phyloP scores from a whole-genome alignment of 2,113 vertebrate species.

The chimpanzee (Pan troglodytes) region DNA sequence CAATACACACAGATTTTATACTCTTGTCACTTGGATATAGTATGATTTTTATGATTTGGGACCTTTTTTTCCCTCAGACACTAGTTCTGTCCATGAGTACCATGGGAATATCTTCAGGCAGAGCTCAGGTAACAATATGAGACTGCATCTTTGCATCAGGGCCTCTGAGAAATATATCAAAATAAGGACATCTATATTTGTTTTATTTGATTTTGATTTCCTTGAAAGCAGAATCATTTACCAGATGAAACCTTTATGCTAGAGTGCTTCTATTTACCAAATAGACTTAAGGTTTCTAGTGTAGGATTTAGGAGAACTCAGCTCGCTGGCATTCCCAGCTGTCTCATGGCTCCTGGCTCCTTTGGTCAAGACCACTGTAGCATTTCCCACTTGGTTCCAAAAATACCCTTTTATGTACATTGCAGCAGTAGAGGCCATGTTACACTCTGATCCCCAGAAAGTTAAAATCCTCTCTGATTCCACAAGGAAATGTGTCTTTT shows the following conservation, averaged over 20 bases:
- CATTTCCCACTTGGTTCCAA: constrained; percentile 49
- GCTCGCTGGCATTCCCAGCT: constrained; percentile 52
- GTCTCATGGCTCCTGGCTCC: background rate
- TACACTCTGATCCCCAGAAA: constrained; percentile 56
- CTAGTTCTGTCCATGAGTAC: background rate
- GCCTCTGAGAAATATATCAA: background rate
- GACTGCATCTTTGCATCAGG: background rate
- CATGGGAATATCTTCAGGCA: background rate
- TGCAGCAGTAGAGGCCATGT: background rate
- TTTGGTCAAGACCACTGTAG: constrained; percentile 29
- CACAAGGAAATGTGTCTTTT: constrained; percentile 50
- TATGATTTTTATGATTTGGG: background rate
- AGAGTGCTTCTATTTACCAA: background rate
- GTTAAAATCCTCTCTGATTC: constrained; percentile 45
- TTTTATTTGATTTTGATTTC: background rate
- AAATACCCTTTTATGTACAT: constrained; percentile 49
- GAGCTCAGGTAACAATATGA: background rate
- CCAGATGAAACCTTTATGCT: background rate
- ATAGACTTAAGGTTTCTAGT: background rate
- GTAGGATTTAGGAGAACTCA: background rate
- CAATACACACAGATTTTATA: background rate
- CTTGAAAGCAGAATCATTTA: background rate
- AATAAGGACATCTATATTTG: background rate
- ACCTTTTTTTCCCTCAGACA: background rate
- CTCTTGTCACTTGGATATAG: background rate